phyloP scores from a whole-genome alignment of 2,888 invertebrate species.

The Danaus chrysippus region DNA sequence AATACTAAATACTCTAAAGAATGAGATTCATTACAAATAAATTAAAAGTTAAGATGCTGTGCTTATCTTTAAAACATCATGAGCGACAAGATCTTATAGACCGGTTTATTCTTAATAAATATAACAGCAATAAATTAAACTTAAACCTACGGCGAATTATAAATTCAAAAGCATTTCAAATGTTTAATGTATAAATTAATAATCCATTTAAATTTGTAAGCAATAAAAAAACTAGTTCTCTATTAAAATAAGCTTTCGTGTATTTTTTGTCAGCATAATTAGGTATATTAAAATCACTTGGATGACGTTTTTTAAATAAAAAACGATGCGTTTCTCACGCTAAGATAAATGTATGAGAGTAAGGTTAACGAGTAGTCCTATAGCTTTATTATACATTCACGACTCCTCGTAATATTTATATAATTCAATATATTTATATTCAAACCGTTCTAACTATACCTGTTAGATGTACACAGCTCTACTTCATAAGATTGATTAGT shows the following conservation, averaged over 20 bases:
- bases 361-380: too few relatives aligned
- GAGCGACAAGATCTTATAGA: too few relatives aligned
- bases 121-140: background rate
- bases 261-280: background rate
- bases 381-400: too few relatives aligned
- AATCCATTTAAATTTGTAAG: constrained; percentile 13
- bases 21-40: too few relatives aligned
- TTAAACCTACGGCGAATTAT: constrained; percentile 20
- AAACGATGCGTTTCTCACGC: background rate
- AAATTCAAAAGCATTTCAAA: constrained; percentile 9
- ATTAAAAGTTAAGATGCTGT: too few relatives aligned
- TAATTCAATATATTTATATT: background rate
- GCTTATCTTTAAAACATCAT: too few relatives aligned
- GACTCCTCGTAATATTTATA: too few relatives aligned
- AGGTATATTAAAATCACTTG: background rate
- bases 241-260: background rate
- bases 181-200: constrained; percentile 19
- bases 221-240: constrained; percentile 2
- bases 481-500: constrained; percentile 67
- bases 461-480: constrained; percentile 11
- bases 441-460: constrained; percentile 15
- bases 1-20: too few relatives aligned
- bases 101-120: too few relatives aligned
- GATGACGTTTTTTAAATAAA: background rate
- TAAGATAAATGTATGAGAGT: too few relatives aligned